phyloP scores from a whole-genome alignment of 2,113 vertebrate genomes.

The Nanorana parkeri region DNA sequence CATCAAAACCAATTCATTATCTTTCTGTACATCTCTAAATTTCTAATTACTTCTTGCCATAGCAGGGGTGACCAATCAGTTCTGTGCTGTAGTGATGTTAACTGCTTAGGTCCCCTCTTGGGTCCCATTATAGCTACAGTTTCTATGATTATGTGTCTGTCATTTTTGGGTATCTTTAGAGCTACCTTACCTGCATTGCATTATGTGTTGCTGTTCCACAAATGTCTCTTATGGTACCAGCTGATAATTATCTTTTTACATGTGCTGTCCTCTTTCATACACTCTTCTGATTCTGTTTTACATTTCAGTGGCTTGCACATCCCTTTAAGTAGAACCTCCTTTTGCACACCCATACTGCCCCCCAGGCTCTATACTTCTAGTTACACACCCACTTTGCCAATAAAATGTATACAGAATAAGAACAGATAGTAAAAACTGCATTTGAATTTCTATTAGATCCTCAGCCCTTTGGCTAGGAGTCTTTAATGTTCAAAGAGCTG shows the following conservation, averaged over 20 bases:
- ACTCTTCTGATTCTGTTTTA: constrained; percentile 28
- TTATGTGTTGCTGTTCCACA: background rate
- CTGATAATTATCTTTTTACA: constrained; percentile 15
- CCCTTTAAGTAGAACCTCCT: constrained; percentile 25
- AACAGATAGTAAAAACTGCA: constrained; percentile 54
- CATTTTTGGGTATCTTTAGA: background rate
- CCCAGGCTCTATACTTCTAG: constrained; percentile 14
- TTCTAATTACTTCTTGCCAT: too few species aligned
- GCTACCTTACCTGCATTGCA: background rate
- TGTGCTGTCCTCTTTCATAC: background rate
- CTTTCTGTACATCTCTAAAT: too few species aligned
- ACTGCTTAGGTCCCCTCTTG: too few species aligned
- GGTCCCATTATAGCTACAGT: too few species aligned
- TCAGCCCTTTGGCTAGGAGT: constrained; percentile 56
- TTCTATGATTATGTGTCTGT: too few species aligned
- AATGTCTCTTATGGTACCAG: background rate
- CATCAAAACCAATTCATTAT: too few species aligned
- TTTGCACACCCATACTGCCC: constrained; percentile 39
- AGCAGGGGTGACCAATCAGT: too few species aligned
- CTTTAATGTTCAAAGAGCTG: constrained; percentile 57
- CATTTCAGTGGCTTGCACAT: constrained; percentile 32
- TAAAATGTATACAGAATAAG: constrained; percentile 53
- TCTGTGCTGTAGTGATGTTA: too few species aligned
- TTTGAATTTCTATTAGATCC: constrained; percentile 58
- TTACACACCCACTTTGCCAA: constrained; percentile 18